Evolutionary conservation across 2,888 invertebrate genomes (phyloP).

Genomic region (Megastigmus dorsalis): DNA sequence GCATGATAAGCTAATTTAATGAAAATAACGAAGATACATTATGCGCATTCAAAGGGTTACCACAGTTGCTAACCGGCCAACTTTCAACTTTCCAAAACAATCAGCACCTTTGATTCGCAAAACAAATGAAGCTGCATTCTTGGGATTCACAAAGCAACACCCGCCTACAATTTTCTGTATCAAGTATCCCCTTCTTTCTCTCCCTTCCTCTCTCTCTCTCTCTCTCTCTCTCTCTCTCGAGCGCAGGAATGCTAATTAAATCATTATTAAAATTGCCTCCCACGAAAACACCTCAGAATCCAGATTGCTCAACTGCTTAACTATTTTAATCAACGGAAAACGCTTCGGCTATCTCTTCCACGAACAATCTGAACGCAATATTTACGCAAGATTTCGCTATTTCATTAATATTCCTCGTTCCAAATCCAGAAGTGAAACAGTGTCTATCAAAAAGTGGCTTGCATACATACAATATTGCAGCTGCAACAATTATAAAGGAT

Average conservation of each 20-base stretch:
- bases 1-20: too few relatives aligned
- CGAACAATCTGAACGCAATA: too few relatives aligned
- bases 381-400: too few relatives aligned
- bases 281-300: constrained; percentile 24
- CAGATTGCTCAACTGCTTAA: constrained; percentile 35
- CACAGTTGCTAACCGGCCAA: too few relatives aligned
- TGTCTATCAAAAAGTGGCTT: too few relatives aligned
- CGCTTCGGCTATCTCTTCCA: neutral
- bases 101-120: constrained; percentile 48
- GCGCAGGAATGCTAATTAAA: constrained; percentile 72
- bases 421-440: too few relatives aligned
- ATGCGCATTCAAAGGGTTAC: too few relatives aligned
- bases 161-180: constrained; percentile 41
- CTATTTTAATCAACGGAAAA: constrained; percentile 50
- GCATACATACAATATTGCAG: too few relatives aligned
- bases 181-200: constrained; percentile 32
- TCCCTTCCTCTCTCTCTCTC: neutral
- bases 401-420: too few relatives aligned
- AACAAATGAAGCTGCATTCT: constrained; percentile 45
- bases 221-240: neutral
- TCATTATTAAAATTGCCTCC: constrained; percentile 71
- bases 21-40: too few relatives aligned
- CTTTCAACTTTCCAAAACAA: constrained; percentile 29
- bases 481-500: too few relatives aligned
- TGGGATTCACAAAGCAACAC: constrained; percentile 46